Evolutionary conservation across 2,888 invertebrate species (phyloP).

Genomic region (Apamea sordens): DNA sequence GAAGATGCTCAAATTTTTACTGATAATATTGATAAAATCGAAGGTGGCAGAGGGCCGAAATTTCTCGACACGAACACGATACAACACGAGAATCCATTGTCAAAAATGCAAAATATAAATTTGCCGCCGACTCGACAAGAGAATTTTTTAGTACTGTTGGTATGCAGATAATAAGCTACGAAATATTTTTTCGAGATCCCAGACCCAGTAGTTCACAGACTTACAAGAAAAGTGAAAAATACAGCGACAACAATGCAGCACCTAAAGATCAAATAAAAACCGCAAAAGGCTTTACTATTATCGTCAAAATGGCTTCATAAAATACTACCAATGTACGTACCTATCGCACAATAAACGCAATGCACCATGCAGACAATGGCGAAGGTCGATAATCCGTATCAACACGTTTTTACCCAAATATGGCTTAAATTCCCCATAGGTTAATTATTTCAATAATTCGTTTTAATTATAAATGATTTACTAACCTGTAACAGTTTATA

Average conservation of each 20-base stretch:
- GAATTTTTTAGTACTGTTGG: constrained; percentile 6
- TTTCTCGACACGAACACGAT: constrained; percentile 20
- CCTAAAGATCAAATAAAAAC: neutral
- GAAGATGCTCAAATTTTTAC: constrained; percentile 1
- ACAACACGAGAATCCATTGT: constrained; percentile 16
- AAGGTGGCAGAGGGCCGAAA: constrained; percentile 21
- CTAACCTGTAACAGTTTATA: constrained; percentile 86
- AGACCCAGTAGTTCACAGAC: neutral
- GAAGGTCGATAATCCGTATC: constrained; percentile 87
- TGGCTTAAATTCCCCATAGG: constrained; percentile 35
- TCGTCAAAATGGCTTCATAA: constrained; percentile 71
- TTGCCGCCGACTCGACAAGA: constrained; percentile 46
- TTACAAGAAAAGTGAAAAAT: constrained; percentile 4
- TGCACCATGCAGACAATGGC: constrained; percentile 91
- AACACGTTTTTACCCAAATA: constrained; percentile 70
- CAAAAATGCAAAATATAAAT: constrained; percentile 31
- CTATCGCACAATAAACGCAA: constrained; percentile 85
- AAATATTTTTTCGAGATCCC: constrained; percentile 13
- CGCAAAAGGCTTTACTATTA: constrained; percentile 41
- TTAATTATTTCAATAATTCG: constrained; percentile 39
- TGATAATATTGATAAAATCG: constrained; percentile 21
- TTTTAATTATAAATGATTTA: constrained; percentile 71
- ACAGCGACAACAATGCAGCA: neutral
- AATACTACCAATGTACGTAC: constrained; percentile 69
- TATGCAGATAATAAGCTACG: neutral